Percentiles rank a stretch among this genome's conserved stretches.
phyloP scores from a whole-genome alignment of 1,140 invertebrate species.

The Amphibalanus amphitrite region DNA sequence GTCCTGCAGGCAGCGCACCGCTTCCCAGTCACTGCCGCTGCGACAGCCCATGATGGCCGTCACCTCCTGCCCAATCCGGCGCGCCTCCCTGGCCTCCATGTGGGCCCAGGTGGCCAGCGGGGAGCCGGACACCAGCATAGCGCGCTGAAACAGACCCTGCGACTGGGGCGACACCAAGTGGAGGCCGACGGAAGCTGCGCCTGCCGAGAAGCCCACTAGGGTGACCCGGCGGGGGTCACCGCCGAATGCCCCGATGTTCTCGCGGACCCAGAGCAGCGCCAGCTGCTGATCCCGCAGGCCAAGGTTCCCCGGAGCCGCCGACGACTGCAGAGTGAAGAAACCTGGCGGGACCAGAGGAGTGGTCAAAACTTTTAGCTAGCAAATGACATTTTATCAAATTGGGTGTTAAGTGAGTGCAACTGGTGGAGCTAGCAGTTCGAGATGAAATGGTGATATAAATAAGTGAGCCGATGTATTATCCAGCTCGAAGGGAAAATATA shows the following conservation, averaged over 20 bases:
- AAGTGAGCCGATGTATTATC: too few species aligned
- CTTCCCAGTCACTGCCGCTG: neutral
- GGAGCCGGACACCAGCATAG: neutral
- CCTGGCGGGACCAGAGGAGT: slow-evolving; percentile 10
- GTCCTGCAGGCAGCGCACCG: slow-evolving; percentile 1
- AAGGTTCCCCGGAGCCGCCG: slow-evolving; percentile 29
- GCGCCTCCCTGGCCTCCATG: neutral
- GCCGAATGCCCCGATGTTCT: slow-evolving; percentile 28
- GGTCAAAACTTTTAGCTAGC: too few species aligned
- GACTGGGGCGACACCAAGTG: slow-evolving; percentile 33
- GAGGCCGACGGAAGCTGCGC: slow-evolving; percentile 36
- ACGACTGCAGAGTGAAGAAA: slow-evolving; percentile 30
- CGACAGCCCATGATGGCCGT: neutral
- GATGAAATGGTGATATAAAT: too few species aligned
- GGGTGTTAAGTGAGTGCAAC: too few species aligned
- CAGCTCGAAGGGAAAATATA: too few species aligned
- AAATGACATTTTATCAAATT: too few species aligned
- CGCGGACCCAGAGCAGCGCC: slow-evolving; percentile 29
- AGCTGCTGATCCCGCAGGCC: slow-evolving; percentile 30
- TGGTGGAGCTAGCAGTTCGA: too few species aligned
- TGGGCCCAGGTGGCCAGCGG: neutral
- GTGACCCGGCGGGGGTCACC: slow-evolving; percentile 29
- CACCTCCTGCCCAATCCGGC: neutral
- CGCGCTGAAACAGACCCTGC: slow-evolving; percentile 10
- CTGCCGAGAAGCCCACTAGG: slow-evolving; percentile 30